These are phyloP conservation scores for Papilio xuthus DNA, from an alignment of 1,140 invertebrate species.

Conservation along the genomic window DNA sequence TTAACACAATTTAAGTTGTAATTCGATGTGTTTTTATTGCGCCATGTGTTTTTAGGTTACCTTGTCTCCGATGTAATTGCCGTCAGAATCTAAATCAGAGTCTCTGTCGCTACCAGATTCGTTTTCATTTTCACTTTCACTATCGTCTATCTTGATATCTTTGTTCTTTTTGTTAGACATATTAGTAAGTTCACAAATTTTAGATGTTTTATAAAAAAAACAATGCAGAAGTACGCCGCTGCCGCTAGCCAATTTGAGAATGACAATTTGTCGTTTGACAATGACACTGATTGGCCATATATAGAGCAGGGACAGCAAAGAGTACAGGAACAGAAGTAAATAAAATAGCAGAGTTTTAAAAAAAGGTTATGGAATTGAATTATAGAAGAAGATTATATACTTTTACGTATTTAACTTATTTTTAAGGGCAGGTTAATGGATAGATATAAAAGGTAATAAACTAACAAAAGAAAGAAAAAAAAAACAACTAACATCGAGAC, in stretches of 20 bases:
- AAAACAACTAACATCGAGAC: neutral
- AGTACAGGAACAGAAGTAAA: too few species aligned
- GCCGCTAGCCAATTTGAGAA: neutral
- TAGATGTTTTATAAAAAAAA: slow-evolving; percentile 30
- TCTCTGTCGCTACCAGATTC: slow-evolving; percentile 69
- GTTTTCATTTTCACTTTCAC: slow-evolving; percentile 70
- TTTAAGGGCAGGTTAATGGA: neutral
- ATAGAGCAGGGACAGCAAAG: neutral
- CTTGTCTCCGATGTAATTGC: slow-evolving; percentile 70
- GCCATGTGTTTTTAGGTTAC: slow-evolving; percentile 73
- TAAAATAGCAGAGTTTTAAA: too few species aligned
- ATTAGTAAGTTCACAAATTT: slow-evolving; percentile 41
- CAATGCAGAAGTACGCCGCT: slow-evolving; percentile 27
- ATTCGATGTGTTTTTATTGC: slow-evolving; percentile 34
- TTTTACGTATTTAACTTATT: neutral
- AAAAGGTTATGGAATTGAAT: too few species aligned
- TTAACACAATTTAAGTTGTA: neutral
- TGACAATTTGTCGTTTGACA: neutral
- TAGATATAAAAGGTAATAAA: neutral
- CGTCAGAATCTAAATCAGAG: slow-evolving; percentile 73
- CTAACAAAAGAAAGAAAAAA: neutral
- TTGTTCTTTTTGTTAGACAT: slow-evolving; percentile 77
- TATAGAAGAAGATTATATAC: too few species aligned
- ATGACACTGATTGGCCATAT: neutral
- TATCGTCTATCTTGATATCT: slow-evolving; percentile 60